Conservation (phyloP, 2,113 vertebrate genomes). For the Alouatta palliata region DNA sequence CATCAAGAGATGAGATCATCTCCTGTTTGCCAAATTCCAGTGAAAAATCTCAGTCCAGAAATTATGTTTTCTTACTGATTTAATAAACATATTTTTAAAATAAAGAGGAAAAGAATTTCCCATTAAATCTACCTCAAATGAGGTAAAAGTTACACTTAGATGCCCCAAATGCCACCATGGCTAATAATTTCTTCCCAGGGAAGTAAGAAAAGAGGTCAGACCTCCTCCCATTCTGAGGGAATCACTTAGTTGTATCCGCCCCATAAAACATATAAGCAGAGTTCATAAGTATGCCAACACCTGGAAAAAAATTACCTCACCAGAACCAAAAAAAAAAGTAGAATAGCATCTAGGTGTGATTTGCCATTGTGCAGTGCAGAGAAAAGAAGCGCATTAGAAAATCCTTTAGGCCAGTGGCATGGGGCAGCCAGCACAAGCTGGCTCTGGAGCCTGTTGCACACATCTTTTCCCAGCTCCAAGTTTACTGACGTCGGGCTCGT, state of each 20-base stretch:
- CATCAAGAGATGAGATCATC: background rate
- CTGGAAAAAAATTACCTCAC: background rate
- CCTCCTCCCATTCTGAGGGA: background rate
- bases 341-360: background rate
- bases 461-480: background rate
- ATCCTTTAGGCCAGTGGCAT: background rate
- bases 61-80: background rate
- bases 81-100: background rate
- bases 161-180: background rate
- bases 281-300: background rate
- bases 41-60: background rate
- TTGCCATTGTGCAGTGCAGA: background rate
- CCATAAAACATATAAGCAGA: background rate
- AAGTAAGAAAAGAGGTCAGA: background rate
- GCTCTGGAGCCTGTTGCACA: background rate
- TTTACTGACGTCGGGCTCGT: background rate
- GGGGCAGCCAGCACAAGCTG: background rate
- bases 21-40: background rate
- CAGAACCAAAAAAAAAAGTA: background rate
- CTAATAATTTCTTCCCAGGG: background rate
- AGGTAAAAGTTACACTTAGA: background rate
- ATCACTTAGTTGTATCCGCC: background rate
- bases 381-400: background rate
- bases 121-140: background rate
- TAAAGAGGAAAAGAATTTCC: background rate